Base-by-base conservation (phyloP, 2,797 vertebrate genomes). In the Toxotes lorentzi region DNA sequence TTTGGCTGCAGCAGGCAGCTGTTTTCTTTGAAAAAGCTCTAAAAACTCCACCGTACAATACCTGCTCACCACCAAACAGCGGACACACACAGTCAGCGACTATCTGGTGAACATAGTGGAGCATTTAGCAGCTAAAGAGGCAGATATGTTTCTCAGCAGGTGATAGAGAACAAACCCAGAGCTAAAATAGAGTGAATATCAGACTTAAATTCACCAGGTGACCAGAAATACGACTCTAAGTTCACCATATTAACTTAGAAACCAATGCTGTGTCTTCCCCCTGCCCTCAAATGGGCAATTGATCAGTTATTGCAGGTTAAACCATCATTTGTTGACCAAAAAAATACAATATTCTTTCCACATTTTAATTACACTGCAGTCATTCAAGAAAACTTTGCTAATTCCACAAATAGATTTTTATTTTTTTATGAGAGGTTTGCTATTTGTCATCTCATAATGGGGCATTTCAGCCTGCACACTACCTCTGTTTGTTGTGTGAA, bases 401-500 rank as follows among this genome's bases (percentile, higher is more conserved):
- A 73, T 54, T 48, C 41, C 23, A 48, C 48, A 54, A 38, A 47
- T 30, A 32, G 30, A 35, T 32, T 11, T 70, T 35, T 23, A 62
- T 27, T 14, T 13, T 23, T 13, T 12, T 14, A 17, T 54, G 7
- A 51, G 19, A 30, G 9, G 3, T 35, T 12, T 53, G 38, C 14
- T 12, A 23, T 58, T 66, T 17, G 45, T 68, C 53, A 43, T 17
- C 47, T 19, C 50, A 23, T 64, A 48, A 56, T 54, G 41, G 41
- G 34, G 56, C 19, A 12, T 67, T 56, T 40, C 23, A 70, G 16
- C 41, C 38, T 41, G 27, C 41, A 61, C 32, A 57, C 14, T 16
- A 4, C 7, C 38, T 58, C 17, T 56, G 0, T 78, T 76, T 78
- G 50, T 53, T 17, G 23, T 64, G 67, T 70, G 65, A 73, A 64